Evolutionary conservation across 2,888 invertebrate genomes (phyloP), one percentile per base, ranked within the genome.

Genomic region (Macrophya alboannulata): DNA sequence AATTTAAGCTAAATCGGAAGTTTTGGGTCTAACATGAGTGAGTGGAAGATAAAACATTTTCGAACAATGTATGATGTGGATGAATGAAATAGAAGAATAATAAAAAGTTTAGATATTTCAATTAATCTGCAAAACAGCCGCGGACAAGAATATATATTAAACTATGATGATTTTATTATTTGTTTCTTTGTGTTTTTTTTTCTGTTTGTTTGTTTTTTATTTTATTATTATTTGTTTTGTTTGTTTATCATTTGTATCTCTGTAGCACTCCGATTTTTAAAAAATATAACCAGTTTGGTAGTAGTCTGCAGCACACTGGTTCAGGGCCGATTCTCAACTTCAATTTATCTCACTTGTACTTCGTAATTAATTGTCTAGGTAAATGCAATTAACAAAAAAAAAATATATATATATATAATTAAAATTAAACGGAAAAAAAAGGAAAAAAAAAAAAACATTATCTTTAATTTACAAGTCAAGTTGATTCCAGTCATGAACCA

Each of bases 281-380:
- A 92, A 92, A 92, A 55, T 31, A 92, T 92, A 92, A 92, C 91
- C 88, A 90, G 89, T 92, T 91, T 92, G 88, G 89, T 89, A 88
- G 81, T 85, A 89, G 84, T 86, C 77, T 89, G 87, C 89, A 87
- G 87, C 85, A 85, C 89, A 90, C 89, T 86, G 91, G 90, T 92
- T 92, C 91, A 91, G 91, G 92, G 92, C 91, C 88, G 91, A 91
- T 59, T 90, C 91, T 91, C 91, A 91, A 92, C 91, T 68, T 90
- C 87, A 88, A 86, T 77, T 88, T 87, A 90, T 87, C 87, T 74
- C 87, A 87, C 87, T 87, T 87, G 87, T 87, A 88, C 87, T 89
- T 88, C 86, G 17, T 83, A 71, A 83, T 83, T 71, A 81, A 68
- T 83, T 83, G 68, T 71, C 83, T 71, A 83, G 48, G 51, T 68